phyloP scores from a whole-genome alignment of 2,797 vertebrate species.

The Oreochromis grahami region DNA sequence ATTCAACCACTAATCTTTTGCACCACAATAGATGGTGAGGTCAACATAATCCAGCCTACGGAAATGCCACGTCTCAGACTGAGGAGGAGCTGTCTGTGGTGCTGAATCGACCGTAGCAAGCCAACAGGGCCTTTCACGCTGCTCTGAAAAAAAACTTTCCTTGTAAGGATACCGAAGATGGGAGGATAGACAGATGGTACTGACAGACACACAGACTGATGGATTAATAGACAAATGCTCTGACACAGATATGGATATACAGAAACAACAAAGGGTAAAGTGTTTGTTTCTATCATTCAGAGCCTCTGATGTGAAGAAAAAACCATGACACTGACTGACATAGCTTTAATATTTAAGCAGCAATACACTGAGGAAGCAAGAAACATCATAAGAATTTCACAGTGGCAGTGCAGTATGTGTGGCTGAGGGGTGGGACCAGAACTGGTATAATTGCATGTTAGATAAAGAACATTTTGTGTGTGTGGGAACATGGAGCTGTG shows the following conservation, averaged over 20 bases:
- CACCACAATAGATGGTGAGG: slow-evolving; percentile 24
- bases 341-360: not conserved
- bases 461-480: not conserved
- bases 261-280: not conserved
- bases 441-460: not conserved
- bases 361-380: not conserved
- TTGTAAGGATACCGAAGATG: not conserved
- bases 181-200: not conserved
- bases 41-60: slow-evolving; percentile 35
- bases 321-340: not conserved
- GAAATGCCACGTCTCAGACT: slow-evolving; percentile 16
- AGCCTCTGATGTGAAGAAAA: not conserved
- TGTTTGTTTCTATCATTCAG: not conserved
- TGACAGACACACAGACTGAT: not conserved
- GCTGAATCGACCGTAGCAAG: slow-evolving; percentile 45
- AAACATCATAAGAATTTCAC: not conserved
- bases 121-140: not conserved
- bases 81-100: slow-evolving; percentile 57
- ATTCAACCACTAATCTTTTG: slow-evolving; percentile 27
- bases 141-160: slow-evolving; percentile 7
- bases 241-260: not conserved
- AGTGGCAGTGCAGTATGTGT: not conserved
- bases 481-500: not conserved
- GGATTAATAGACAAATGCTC: not conserved
- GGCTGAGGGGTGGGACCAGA: not conserved